Evolutionary conservation across 1,140 invertebrate species (phyloP).

Genomic region (Apis florea): DNA sequence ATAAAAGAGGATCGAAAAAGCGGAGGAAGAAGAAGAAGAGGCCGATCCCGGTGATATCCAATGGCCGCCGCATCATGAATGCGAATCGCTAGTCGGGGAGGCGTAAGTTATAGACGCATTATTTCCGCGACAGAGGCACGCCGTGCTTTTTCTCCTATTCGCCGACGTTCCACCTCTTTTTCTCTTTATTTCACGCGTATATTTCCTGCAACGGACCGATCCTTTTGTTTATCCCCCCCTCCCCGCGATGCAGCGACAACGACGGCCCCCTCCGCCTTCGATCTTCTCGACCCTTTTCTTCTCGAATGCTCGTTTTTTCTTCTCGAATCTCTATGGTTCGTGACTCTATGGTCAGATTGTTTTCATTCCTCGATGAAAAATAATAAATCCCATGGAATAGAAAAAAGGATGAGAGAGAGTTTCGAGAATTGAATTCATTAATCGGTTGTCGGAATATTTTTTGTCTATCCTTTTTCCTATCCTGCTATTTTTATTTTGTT

Average conservation of each 20-base stretch:
- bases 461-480: too few species aligned
- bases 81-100: background rate
- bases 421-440: background rate
- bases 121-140: background rate
- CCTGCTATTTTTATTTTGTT: background rate
- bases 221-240: conserved; percentile 7
- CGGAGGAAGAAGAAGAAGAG: conserved; percentile 7
- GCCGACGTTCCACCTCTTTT: background rate
- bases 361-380: background rate
- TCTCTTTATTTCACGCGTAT: conserved; percentile 4
- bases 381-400: background rate
- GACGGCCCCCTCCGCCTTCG: background rate
- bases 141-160: background rate
- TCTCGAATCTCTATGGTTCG: background rate
- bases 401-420: background rate
- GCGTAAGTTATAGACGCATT: conserved; percentile 19
- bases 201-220: background rate
- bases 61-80: background rate
- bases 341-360: conserved; percentile 9
- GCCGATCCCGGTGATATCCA: background rate
- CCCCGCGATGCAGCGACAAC: background rate
- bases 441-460: background rate
- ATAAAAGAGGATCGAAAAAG: background rate
- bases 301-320: background rate
- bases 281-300: background rate